Conservation (phyloP, 2,797 vertebrate species). For the Phyllotis vaccarum region DNA sequence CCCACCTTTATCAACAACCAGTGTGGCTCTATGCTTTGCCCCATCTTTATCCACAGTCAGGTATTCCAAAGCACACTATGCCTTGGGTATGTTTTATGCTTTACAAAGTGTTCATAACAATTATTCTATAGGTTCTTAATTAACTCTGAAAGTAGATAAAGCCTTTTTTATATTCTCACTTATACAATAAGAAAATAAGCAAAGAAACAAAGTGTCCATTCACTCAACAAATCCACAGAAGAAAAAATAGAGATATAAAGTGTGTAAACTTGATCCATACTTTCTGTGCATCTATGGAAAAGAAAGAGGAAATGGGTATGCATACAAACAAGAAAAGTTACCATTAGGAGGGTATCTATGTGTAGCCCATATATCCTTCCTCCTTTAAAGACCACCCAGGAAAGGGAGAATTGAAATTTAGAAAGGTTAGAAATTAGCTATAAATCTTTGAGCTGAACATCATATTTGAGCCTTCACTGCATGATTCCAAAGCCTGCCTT, state of each 20-base stretch:
- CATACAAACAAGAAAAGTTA: slow-evolving; percentile 39
- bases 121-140: not conserved
- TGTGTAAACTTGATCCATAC: not conserved
- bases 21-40: no score
- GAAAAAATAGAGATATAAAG: not conserved
- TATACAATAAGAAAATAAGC: no score
- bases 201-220: slow-evolving; percentile 37
- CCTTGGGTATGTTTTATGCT: not conserved
- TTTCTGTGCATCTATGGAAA: not conserved
- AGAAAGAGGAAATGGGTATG: not conserved
- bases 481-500: slow-evolving; percentile 39
- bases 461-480: not conserved
- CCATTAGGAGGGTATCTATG: not conserved
- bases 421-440: slow-evolving; percentile 23
- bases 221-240: slow-evolving; percentile 26
- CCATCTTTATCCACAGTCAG: no score
- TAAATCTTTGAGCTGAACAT: slow-evolving; percentile 36
- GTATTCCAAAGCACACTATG: not conserved
- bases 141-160: slow-evolving; percentile 23
- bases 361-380: not conserved
- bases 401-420: slow-evolving; percentile 58
- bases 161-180: slow-evolving; percentile 3
- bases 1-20: not conserved
- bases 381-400: not conserved
- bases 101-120: not conserved